phyloP scores from a whole-genome alignment of 2,113 vertebrate genomes.

The Taxidea taxus region DNA sequence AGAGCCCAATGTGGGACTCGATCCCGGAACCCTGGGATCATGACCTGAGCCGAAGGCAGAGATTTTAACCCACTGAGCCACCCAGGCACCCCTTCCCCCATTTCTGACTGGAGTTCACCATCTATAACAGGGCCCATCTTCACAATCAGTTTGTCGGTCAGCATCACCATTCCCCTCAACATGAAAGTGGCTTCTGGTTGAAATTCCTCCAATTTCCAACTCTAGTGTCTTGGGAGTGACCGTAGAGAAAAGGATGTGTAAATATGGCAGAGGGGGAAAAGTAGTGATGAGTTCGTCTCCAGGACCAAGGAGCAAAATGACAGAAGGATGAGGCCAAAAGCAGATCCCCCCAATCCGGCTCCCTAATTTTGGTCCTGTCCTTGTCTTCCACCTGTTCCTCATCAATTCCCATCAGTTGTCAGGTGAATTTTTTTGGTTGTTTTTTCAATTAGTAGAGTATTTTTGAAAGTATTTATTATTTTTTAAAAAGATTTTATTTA shows the following conservation, averaged over 20 bases:
- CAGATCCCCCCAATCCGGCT: background rate
- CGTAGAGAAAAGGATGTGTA: background rate
- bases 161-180: constrained; percentile 82
- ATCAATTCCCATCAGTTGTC: constrained; percentile 80
- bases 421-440: background rate
- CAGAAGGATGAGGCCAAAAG: background rate
- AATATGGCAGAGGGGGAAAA: background rate
- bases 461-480: too few relatives aligned
- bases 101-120: background rate
- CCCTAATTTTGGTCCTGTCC: background rate
- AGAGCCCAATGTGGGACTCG: too few relatives aligned
- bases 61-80: too few relatives aligned
- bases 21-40: too few relatives aligned
- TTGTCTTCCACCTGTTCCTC: constrained; percentile 7
- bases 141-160: constrained; percentile 15
- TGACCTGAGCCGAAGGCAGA: too few relatives aligned
- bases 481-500: too few relatives aligned
- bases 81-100: background rate
- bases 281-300: constrained; percentile 8
- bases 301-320: constrained; percentile 49
- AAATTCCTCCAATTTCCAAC: constrained; percentile 60
- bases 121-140: background rate
- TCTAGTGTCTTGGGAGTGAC: background rate
- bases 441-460: background rate
- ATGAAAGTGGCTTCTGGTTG: constrained; percentile 82